Evolutionary conservation across 2,888 invertebrate genomes (phyloP), one percentile per base, ranked within the genome.

Genomic region (Luffia ferchaultella): DNA sequence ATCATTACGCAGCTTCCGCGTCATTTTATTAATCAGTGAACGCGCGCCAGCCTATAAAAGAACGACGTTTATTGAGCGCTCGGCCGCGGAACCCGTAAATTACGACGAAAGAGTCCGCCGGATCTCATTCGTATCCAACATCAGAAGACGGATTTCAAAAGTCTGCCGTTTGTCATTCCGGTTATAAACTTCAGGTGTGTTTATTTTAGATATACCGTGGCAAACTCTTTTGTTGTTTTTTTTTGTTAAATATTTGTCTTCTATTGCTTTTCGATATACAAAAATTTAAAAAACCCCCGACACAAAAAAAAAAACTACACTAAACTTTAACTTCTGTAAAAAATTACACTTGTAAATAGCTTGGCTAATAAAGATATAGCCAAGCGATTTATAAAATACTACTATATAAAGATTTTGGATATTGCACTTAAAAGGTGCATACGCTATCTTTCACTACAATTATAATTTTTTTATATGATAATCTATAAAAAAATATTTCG

Each of bases 21-120:
- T 78, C 71, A 76, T 76, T 80, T 77, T 78, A 79, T 78, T 75
- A 77, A 80, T 77, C 76, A 76, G 70, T 77, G 72, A 82, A 77
- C 68, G 76, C 79, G 79, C 72, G 70, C 69, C 70, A 66, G 71
- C 70, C 68, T 70, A 75, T 82, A 80, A 79, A 80, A 78, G 65
- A 62, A 63, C 63, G 72, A 70, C 78, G 67, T 79, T 80, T 78
- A 82, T 80, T 77, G 76, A 75, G 72, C 67, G 61, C 65, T 66
- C 68, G 72, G 74, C 73, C 75, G n/a, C 76, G 73, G 76, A 71
- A 64, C 64, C 73, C 79, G 79, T 78, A 79, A 80, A 80, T 68
- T 66, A 58, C 61, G 54, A 64, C 62, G 65, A 72, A 78, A 76
- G 73, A 78, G 79, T 76, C 47, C 41, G 49, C 40, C 18, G 47